Evolutionary conservation across 2,888 invertebrate genomes (phyloP).

Genomic region (Zygogramma bicolorata): DNA sequence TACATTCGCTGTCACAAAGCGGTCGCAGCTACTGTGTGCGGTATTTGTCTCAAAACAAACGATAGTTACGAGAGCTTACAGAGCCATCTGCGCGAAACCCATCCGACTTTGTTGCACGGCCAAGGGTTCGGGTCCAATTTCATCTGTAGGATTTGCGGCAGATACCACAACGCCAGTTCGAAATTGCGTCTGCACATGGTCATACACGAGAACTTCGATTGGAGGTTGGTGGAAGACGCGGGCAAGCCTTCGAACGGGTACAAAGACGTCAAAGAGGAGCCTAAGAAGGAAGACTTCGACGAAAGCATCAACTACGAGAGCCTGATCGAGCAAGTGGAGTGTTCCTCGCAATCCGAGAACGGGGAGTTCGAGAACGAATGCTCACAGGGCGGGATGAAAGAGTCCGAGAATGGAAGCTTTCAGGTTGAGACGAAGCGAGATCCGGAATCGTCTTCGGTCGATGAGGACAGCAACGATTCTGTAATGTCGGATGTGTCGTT

Average conservation of each 20-base stretch:
- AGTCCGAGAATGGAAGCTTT: too few species aligned
- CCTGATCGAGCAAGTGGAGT: conserved; percentile 61
- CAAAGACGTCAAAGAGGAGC: conserved; percentile 48
- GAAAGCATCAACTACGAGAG: conserved; percentile 60
- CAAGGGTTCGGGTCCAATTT: conserved; percentile 71
- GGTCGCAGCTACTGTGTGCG: conserved; percentile 72
- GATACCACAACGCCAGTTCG: conserved; percentile 72
- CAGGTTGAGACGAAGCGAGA: conserved; percentile 11
- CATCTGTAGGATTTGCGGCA: conserved; percentile 68
- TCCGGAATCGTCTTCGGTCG: conserved; percentile 29
- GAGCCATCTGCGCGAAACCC: conserved; percentile 62
- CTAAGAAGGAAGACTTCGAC: conserved; percentile 50
- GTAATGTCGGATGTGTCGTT: conserved; percentile 23
- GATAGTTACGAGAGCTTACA: conserved; percentile 68
- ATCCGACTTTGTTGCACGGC: conserved; percentile 68
- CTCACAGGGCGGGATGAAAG: neutral
- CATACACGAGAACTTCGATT: conserved; percentile 69
- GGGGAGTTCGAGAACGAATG: conserved; percentile 41
- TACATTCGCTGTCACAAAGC: conserved; percentile 70
- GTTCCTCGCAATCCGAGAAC: conserved; percentile 50
- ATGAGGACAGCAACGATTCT: conserved; percentile 44
- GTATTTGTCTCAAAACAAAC: conserved; percentile 72
- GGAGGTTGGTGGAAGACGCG: conserved; percentile 55
- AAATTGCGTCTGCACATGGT: conserved; percentile 71
- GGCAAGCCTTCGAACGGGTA: conserved; percentile 41